Evolutionary conservation across 2,113 vertebrate species (phyloP), one percentile per base, ranked within the genome.

Genomic region (Triplophysa dalaica): DNA sequence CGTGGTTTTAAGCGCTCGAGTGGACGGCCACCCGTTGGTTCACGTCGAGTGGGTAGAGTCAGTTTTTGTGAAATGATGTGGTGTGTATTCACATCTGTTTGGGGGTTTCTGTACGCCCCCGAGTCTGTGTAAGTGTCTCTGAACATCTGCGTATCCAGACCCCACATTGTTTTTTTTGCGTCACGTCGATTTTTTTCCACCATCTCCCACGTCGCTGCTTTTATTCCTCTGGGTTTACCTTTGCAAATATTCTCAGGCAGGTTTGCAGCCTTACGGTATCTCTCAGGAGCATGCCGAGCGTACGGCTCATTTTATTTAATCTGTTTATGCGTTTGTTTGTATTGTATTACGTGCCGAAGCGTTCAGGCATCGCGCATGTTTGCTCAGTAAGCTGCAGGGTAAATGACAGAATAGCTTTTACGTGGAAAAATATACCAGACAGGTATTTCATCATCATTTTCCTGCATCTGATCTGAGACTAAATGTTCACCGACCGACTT

Each of bases 41-140:
- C 82, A 84, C 80, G 79, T 85, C 85, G 80, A 83, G 76, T 79
- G 84, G 86, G 76, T 88, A 85, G 89, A 89, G 84, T 77, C 85
- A 65, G 77, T 82, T 84, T 81, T 81, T 45, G 82, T 72, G 85
- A 86, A 90, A 88, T 87, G 87, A 86, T 83, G 86, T 81, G 85
- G 87, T 87, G 87, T 87, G 77, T 83, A 85, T 83, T 86, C 89
- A 91, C 92, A 93, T 93, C 92, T 93, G 92, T 90, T 86, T 76
- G 87, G 87, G 86, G 89, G 89, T 89, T 91, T 85, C 86, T 87
- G 78, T 78, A 82, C 74, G 69, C 81, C 86, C 84, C 75, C 33
- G 74, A 84, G 82, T 82, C 84, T 79, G 70, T 66, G 69, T 82
- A 68, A 82, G 86, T 45, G 87, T 81, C 83, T 79, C 81, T 69